A percentile compares a stretch with the other conserved stretches of the same genome.
Evolutionary conservation across 2,113 vertebrate genomes (phyloP).

Genomic region (Pteruthius melanotis): DNA sequence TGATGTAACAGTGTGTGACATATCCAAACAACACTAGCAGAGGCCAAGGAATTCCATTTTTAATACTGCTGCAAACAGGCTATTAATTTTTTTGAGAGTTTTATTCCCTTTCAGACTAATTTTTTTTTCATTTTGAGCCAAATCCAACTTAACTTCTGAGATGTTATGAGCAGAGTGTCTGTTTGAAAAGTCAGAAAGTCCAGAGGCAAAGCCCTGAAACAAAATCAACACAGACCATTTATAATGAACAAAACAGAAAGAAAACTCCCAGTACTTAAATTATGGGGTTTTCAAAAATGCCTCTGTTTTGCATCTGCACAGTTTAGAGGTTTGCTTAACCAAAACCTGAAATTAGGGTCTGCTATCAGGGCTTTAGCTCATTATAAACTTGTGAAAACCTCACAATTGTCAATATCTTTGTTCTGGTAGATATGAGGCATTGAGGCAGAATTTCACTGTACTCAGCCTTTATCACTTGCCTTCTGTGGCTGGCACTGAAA

Average conservation of each 20-base stretch:
- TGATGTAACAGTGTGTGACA: constrained; percentile 49
- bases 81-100: background rate
- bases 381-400: background rate
- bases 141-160: background rate
- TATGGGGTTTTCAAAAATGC: background rate
- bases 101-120: background rate
- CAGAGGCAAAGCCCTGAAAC: background rate
- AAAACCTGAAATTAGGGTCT: background rate
- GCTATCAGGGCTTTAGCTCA: background rate
- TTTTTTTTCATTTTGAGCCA: background rate
- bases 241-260: background rate
- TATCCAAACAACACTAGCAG: background rate
- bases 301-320: background rate
- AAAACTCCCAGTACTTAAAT: background rate
- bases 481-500: background rate
- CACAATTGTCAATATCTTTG: background rate
- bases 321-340: background rate
- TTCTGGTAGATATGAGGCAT: accelerated
- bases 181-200: background rate
- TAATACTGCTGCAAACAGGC: background rate
- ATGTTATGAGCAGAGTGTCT: background rate
- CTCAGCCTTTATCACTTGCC: background rate
- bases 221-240: background rate
- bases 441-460: background rate
- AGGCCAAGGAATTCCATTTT: constrained; percentile 42